Conservation (phyloP, 2,797 vertebrate genomes). For the Galagoides demidoff region DNA sequence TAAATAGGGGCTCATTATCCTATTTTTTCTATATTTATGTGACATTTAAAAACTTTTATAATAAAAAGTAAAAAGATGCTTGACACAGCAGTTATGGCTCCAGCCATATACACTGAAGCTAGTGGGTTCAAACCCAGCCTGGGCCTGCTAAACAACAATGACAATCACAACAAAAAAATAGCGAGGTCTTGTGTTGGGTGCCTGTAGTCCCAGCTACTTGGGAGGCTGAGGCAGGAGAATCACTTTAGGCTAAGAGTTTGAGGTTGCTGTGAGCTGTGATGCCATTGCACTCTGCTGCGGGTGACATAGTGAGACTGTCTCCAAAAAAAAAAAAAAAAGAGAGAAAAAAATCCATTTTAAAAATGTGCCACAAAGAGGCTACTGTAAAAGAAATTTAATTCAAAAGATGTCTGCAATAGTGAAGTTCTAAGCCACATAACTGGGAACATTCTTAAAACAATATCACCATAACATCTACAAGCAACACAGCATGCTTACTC, state of each 20-base stretch:
- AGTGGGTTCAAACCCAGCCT: too few relatives aligned
- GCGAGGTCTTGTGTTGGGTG: fast-evolving
- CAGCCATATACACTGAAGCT: too few relatives aligned
- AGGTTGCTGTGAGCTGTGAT: too few relatives aligned
- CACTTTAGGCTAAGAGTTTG: too few relatives aligned
- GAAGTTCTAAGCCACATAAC: slow-evolving; percentile 41
- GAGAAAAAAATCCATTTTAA: background rate
- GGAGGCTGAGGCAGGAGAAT: too few relatives aligned
- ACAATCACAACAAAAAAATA: background rate
- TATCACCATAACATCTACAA: background rate
- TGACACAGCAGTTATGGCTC: too few relatives aligned
- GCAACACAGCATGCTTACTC: background rate
- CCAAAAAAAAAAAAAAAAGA: too few relatives aligned
- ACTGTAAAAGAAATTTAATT: background rate
- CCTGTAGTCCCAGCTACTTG: too few relatives aligned
- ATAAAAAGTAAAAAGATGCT: background rate
- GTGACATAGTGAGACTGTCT: too few relatives aligned
- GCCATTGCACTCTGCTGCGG: too few relatives aligned
- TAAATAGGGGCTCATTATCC: background rate
- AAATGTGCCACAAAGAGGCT: slow-evolving; percentile 1
- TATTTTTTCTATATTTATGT: slow-evolving; percentile 39
- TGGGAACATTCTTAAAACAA: slow-evolving; percentile 47
- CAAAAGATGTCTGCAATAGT: background rate
- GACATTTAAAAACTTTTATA: slow-evolving; percentile 6
- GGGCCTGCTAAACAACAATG: too few relatives aligned